Evolutionary conservation across 2,888 invertebrate genomes (phyloP), one percentile per base, ranked within the genome.

Genomic region (Eretmocerus hayati): DNA sequence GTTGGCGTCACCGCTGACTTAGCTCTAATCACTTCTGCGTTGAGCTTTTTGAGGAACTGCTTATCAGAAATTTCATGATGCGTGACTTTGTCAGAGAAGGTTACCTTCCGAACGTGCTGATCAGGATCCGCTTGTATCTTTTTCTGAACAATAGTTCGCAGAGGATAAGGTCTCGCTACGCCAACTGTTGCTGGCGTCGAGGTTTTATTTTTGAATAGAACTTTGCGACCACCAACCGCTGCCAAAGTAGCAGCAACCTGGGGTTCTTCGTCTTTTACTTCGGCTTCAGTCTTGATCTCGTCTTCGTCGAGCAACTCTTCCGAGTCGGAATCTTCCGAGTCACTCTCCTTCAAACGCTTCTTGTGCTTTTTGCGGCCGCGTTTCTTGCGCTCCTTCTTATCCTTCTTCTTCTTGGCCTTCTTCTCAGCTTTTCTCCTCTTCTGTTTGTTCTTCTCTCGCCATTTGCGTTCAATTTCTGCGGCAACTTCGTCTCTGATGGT

Each of bases 401-500:
- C 59, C 38, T 56, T 63, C 16, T 56, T 55, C 32, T 52, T 62
- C 21, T 53, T 58, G 16, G 58, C 58, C 5, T 56, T 45, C 20
- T 61, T 49, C 42, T 58, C 52, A 18, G 54, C 57, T 26, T 58
- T 63, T 1, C 59, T 60, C 23, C 57, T 63, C 54, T 62, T 64
- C 4, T 58, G 56, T 19, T 58, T 61, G 5, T 57, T 58, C 32
- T 57, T 62, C 30, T 67, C 66, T n/a, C 57, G 62, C 51, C 62
- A 59, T 36, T 61, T 62, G 11, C 62, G 61, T 42, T 68, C 66
- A n/a, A 65, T 67, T 42, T 72, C 70, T 3, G 67, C 67, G 0
- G 64, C 58, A 0, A 65, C 64, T 44, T 71, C 68, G 26, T 69
- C 69, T 13, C 67, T 59, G 22, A 67, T 66, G 2, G 65, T 65